Evolutionary conservation across 2,888 invertebrate genomes (phyloP), one percentile per base, ranked within the genome.

Genomic region (Gisinianus flammeolus): DNA sequence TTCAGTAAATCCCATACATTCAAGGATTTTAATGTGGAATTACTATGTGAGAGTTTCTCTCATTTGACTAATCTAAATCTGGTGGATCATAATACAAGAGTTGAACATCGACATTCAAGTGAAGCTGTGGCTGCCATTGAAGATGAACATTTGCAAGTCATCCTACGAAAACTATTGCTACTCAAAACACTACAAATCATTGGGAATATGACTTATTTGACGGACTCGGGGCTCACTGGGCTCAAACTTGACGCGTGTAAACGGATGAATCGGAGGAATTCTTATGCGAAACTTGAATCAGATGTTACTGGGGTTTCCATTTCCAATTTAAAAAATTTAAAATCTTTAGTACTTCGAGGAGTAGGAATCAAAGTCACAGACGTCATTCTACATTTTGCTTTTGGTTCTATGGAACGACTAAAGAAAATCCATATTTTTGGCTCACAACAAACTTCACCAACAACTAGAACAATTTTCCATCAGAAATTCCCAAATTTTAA

Each of bases 121-220:
- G 84, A 84, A 70, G 82, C 83, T 2, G 64, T 81, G n/a, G 83
- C 83, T 1, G 82, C 83, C 2, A 81, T 84, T 73, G 84, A 84
- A 69, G 82, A 84, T 68, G 74, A 72, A 3, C 82, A 83, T 35
- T 75, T 84, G 70, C 83, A 83, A 75, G 35, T 82, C 3, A 81
- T 84, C n/a, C 72, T 82, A 4, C 69, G 8, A 2, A 52, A 76
- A n/a, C 77, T 84, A 28, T 62, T 26, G 0, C 67, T 75, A 22
- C 58, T 84, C 16, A 70, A 74, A 24, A 74, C 70, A 8, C 62
- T 84, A 0, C 84, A 84, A 77, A 24, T 84, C 28, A 80, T 82
- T 62, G 81, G 81, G 3, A 84, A 84, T 56, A 67, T 83, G 77
- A 80, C 82, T 12, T 84, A 79, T 62, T 71, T 83, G 16, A 84